Percentiles rank a stretch among this genome's conserved stretches.
phyloP scores from a whole-genome alignment of 2,888 invertebrate species.

The Aproaerema taeniolella region DNA sequence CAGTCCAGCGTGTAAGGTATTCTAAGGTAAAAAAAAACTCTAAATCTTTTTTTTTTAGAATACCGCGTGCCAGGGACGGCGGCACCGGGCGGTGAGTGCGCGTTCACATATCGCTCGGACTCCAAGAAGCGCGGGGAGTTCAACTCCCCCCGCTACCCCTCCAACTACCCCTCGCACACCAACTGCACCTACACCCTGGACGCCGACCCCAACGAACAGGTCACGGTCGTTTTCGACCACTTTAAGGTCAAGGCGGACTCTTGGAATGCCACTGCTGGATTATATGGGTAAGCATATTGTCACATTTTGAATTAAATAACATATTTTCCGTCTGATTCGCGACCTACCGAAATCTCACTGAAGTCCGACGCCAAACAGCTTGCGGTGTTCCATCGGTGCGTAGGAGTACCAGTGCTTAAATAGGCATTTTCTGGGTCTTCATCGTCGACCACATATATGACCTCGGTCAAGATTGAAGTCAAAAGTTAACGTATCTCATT shows the following conservation, averaged over 20 bases:
- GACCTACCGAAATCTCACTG: too few species aligned
- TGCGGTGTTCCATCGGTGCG: too few species aligned
- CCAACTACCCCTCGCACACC: conserved; percentile 96
- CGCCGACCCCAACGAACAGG: conserved; percentile 92
- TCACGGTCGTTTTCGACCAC: conserved; percentile 93
- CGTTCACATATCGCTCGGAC: conserved; percentile 92
- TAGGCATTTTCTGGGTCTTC: too few species aligned
- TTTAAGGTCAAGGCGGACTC: conserved; percentile 92
- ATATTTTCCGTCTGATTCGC: too few species aligned
- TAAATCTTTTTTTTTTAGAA: conserved; percentile 77
- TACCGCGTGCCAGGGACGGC: conserved; percentile 96
- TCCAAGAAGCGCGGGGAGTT: conserved; percentile 93
- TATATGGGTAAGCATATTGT: conserved; percentile 57
- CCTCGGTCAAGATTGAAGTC: too few species aligned
- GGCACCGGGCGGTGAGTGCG: conserved; percentile 93
- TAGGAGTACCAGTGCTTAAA: too few species aligned
- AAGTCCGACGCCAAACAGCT: too few species aligned
- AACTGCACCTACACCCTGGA: conserved; percentile 96
- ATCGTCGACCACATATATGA: too few species aligned
- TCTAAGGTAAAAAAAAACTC: too few species aligned
- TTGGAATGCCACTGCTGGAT: conserved; percentile 83
- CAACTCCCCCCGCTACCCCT: conserved; percentile 97
- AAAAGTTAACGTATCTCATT: too few species aligned
- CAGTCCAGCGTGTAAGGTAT: too few species aligned
- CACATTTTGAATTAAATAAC: too few species aligned